A percentile compares a stretch with the other conserved stretches of the same genome.
Conservation (phyloP, 2,797 vertebrate species). For the Parotocinclus haroldoi region DNA sequence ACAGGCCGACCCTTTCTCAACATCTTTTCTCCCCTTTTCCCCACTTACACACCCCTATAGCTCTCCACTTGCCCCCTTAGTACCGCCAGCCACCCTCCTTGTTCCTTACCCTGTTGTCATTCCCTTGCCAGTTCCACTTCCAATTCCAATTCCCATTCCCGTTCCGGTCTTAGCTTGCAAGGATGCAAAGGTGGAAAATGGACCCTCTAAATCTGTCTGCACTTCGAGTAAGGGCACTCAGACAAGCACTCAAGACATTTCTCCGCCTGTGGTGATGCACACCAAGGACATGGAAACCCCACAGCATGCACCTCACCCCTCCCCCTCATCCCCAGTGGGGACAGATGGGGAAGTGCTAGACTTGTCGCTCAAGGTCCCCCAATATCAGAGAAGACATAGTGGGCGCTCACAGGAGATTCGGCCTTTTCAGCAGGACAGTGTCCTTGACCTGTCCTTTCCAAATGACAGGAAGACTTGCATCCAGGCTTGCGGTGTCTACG, state of each 20-base stretch:
- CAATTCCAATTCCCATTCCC: constrained; percentile 89
- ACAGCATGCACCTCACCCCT: constrained; percentile 39
- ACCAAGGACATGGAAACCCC: constrained; percentile 57
- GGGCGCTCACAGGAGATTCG: constrained; percentile 57
- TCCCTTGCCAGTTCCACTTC: constrained; percentile 89
- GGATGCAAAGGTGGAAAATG: constrained; percentile 75
- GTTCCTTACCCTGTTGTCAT: constrained; percentile 94
- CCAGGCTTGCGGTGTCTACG: constrained; percentile 44
- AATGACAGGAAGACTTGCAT: constrained; percentile 71
- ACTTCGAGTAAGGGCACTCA: constrained; percentile 86
- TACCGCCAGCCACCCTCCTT: constrained; percentile 89
- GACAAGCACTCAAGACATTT: constrained; percentile 77
- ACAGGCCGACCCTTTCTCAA: constrained; percentile 51
- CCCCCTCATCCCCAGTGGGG: constrained; percentile 43
- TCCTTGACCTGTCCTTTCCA: constrained; percentile 85
- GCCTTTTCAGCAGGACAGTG: constrained; percentile 76
- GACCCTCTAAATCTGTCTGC: constrained; percentile 73
- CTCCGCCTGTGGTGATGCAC: constrained; percentile 70
- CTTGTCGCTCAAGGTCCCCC: constrained; percentile 82
- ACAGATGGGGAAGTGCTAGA: constrained; percentile 85
- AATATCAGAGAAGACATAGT: constrained; percentile 56
- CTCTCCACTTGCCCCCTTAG: constrained; percentile 83
- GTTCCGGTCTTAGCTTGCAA: constrained; percentile 77
- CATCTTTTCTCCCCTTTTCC: constrained; percentile 57
- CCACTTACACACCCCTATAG: constrained; percentile 78